Conservation (phyloP, 2,113 vertebrate genomes). For the Delphinapterus leucas region DNA sequence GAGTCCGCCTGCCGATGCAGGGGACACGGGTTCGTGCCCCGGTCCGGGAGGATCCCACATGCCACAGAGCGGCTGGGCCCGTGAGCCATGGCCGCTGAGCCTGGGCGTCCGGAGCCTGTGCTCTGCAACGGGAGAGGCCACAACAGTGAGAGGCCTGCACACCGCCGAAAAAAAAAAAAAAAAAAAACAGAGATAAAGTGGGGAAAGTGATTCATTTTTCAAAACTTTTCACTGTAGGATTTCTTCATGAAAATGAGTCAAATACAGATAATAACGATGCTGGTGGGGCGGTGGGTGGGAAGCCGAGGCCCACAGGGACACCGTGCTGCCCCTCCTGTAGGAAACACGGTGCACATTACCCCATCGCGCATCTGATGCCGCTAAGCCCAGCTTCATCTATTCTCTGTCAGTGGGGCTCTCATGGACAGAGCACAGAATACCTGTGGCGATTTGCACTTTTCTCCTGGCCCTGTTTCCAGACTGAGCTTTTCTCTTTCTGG, state of each 20-base stretch:
- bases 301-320: background rate
- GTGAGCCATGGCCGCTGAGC: no score
- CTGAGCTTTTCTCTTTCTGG: background rate
- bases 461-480: background rate
- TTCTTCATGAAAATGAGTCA: background rate
- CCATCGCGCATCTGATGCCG: accelerated
- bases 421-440: background rate
- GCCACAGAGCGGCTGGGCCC: no score
- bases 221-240: background rate
- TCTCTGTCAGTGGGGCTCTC: background rate
- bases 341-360: accelerated
- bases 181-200: no score
- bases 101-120: no score
- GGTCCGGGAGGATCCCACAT: no score
- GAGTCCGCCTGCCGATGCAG: no score
- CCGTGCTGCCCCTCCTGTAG: background rate
- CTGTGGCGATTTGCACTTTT: background rate
- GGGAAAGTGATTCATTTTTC: background rate
- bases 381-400: background rate
- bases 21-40: no score
- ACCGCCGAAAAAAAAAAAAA: no score
- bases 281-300: background rate
- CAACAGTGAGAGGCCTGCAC: no score
- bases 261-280: background rate
- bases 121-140: no score